Evolutionary conservation across 2,888 invertebrate genomes (phyloP), one percentile per base, ranked within the genome.

Genomic region (Plebejus anna): DNA sequence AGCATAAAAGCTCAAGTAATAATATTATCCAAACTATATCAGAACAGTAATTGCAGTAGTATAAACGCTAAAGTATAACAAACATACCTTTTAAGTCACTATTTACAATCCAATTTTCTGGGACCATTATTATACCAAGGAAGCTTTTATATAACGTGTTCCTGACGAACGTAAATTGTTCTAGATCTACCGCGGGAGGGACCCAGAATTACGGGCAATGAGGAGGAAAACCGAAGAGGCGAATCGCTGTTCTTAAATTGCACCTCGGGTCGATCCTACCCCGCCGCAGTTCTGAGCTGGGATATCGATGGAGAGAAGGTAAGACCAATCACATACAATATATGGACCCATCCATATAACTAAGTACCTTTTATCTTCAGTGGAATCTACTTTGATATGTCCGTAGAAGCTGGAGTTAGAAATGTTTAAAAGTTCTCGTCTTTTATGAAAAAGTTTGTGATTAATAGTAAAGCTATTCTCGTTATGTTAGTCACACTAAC

Each of bases 231-330:
- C 85, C 95, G 96, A 90, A 95, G 95, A 86, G 96, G 96, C 61
- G 96, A 97, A 86, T 95, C 95, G 79, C 93, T 97, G 83, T 96
- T 95, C 86, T 90, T 97, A 80, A 97, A 97, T 88, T 97, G 97
- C 89, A 96, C 96, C 61, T 97, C 97, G 70, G 96, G 96, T 70
- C 95, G 96, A 85, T 97, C 97, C 78, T 96, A 96, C 87, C 97
- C 97, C 51, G 96, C 96, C 32, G 96, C 97, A 36, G 94, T 95
- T 80, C 94, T 97, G 42, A 96, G 96, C 85, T 97, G 97, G 97
- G 96, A 96, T 89, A 96, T 97, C 85, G 96, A 97, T 85, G 96
- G 96, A 82, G 95, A 96, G 88, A 95, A 96, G 95, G 97, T 96
- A 91, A 87, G 87, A 79, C 47, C n/a, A 70, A 72, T 42, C 28